A percentile compares a stretch with the other conserved stretches of the same genome.
phyloP scores from a whole-genome alignment of 2,888 invertebrate genomes.

The Pemphredon lugubris region DNA sequence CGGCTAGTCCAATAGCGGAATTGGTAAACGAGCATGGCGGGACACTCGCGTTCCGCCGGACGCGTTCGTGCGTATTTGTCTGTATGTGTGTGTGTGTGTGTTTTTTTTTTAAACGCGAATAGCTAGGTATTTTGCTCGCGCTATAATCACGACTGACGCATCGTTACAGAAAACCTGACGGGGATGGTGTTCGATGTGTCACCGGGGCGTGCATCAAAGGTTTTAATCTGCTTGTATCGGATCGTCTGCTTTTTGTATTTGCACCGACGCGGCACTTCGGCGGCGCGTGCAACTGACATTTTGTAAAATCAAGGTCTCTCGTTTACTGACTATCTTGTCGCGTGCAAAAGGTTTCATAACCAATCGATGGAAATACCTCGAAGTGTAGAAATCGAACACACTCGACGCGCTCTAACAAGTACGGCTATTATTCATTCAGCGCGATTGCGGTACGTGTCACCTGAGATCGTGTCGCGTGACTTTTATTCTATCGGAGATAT shows the following conservation, averaged over 20 bases:
- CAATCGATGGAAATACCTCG: not conserved
- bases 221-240: slow-evolving; percentile 61
- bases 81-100: too few species aligned
- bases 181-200: slow-evolving; percentile 54
- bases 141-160: slow-evolving; percentile 52
- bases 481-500: not conserved
- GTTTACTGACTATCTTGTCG: slow-evolving; percentile 28
- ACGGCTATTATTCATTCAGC: too few species aligned
- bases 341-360: slow-evolving; percentile 1
- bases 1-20: slow-evolving; percentile 8
- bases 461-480: too few species aligned
- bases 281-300: slow-evolving; percentile 53
- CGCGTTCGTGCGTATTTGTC: slow-evolving; percentile 11
- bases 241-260: slow-evolving; percentile 56
- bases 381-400: too few species aligned
- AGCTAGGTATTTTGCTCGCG: slow-evolving; percentile 35
- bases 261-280: slow-evolving; percentile 35
- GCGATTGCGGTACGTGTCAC: too few species aligned
- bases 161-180: slow-evolving; percentile 40
- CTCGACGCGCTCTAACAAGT: not conserved
- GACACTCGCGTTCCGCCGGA: slow-evolving; percentile 9
- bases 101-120: slow-evolving; percentile 22
- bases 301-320: slow-evolving; percentile 47
- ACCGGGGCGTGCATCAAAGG: slow-evolving; percentile 59
- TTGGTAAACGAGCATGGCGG: slow-evolving; percentile 16